Base-by-base conservation (phyloP, 1,140 invertebrate species). In the Halotydeus destructor region DNA sequence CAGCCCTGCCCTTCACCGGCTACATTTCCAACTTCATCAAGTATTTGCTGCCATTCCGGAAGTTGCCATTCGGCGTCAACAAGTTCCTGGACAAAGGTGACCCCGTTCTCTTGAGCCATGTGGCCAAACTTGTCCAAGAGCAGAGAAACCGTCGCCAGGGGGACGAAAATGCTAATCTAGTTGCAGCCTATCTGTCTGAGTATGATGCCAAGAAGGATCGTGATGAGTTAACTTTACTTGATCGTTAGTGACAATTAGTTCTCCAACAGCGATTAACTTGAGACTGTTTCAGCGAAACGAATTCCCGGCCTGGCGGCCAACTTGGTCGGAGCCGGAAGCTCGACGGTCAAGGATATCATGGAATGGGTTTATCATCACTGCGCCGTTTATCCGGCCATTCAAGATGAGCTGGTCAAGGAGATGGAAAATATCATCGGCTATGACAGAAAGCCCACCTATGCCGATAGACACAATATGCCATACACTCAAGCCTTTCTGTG, bases 41-140 rank as follows among this genome's bases (percentile, higher is more conserved):
- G n/a, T n/a, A n/a, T n/a, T n/a, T n/a, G n/a, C n/a, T n/a, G n/a
- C n/a, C n/a, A n/a, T n/a, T n/a, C n/a, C n/a, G n/a, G n/a, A n/a
- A n/a, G 79, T 75, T 2, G 78, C 78, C 1, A 82, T 80, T 50
- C 78, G 69, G 48, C 58, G 69, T 11, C 78, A 78, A 46, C 54
- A 60, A 69, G 18, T 8, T 38, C 45, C n/a, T 28, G 0, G 37
- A 24, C 12, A 16, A 22, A 30, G 27, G 30, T 23, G 37, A 18
- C 26, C 16, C 2, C 33, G 18, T 22, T 32, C 31, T 28, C 34
- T 40, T 9, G 35, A 34, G 31, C 22, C 3, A 18, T 37, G 14
- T 5, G 22, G 6, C 38, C 45, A 19, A 31, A 36, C 11, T 23
- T 22, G 14, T 11, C 21, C n/a, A 19, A 36, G n/a, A 1, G 8